Evolutionary conservation across 2,797 vertebrate genomes (phyloP).

Genomic region (Chelidonichthys spinosus): DNA sequence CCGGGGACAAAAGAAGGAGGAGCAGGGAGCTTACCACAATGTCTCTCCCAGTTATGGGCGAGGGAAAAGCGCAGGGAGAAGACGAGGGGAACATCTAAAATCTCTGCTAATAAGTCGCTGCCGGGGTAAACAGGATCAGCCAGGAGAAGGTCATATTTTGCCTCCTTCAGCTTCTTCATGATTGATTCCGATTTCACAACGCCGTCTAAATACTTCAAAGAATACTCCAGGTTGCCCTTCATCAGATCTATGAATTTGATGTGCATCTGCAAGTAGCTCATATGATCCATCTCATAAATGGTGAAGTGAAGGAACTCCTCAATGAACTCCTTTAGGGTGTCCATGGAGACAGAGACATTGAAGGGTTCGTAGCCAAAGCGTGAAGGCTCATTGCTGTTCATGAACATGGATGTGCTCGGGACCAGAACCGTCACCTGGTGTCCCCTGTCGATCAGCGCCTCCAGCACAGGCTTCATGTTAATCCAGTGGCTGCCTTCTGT

Average conservation of each 20-base stretch:
- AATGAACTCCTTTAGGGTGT: constrained; percentile 5
- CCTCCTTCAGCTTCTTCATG: constrained; percentile 80
- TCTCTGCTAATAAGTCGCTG: constrained; percentile 85
- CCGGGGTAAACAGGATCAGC: constrained; percentile 84
- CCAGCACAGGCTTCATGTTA: constrained; percentile 85
- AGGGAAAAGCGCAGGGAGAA: constrained; percentile 84
- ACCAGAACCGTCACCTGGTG: constrained; percentile 84
- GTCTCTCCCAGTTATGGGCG: constrained; percentile 83
- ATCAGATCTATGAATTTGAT: constrained; percentile 67
- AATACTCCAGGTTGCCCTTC: constrained; percentile 28
- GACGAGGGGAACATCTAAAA: constrained; percentile 84
- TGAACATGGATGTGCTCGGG: constrained; percentile 76
- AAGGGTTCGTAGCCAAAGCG: constrained; percentile 75
- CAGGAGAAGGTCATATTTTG: constrained; percentile 84
- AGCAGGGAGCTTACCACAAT: constrained; percentile 87
- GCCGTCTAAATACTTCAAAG: constrained; percentile 73
- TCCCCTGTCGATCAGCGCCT: constrained; percentile 80
- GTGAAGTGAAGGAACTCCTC: constrained; percentile 68
- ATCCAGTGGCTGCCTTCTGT: constrained; percentile 90
- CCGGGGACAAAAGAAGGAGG: constrained; percentile 85
- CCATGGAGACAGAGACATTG: constrained; percentile 46
- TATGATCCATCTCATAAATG: constrained; percentile 70
- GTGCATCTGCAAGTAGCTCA: constrained; percentile 82
- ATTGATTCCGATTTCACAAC: constrained; percentile 79
- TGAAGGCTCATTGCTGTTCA: constrained; percentile 68